A percentile compares a stretch with the other conserved stretches of the same genome.
Evolutionary conservation across 2,888 invertebrate genomes (phyloP).

Genomic region (Epistrophella euchroma): DNA sequence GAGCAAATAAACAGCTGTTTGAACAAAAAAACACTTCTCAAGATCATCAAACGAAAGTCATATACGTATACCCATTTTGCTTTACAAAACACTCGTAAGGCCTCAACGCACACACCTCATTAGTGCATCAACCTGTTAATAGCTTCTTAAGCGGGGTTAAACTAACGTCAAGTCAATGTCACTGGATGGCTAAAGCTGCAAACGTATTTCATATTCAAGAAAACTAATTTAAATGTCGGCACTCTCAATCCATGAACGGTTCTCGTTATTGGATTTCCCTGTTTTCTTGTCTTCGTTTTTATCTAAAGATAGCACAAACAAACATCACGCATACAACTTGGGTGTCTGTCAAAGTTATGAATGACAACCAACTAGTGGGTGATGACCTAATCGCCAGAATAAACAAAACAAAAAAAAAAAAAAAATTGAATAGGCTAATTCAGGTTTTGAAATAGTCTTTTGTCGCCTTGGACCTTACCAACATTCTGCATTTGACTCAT

Average conservation of each 20-base stretch:
- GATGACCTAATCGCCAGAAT: slow-evolving; percentile 64
- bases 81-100: slow-evolving; percentile 18
- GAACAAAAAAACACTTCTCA: slow-evolving; percentile 12
- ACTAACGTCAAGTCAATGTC: slow-evolving; percentile 55
- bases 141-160: slow-evolving; percentile 25
- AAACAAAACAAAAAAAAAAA: not conserved
- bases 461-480: slow-evolving; percentile 34
- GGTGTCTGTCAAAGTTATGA: slow-evolving; percentile 12
- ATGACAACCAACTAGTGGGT: slow-evolving; percentile 64
- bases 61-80: not conserved
- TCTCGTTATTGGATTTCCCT: slow-evolving; percentile 43
- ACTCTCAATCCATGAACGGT: not conserved
- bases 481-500: slow-evolving; percentile 34
- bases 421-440: slow-evolving; percentile 13
- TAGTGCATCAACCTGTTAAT: slow-evolving; percentile 66
- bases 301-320: slow-evolving; percentile 19
- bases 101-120: slow-evolving; percentile 43
- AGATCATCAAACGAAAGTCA: slow-evolving; percentile 40
- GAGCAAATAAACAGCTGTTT: slow-evolving; percentile 28
- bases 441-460: slow-evolving; percentile 23
- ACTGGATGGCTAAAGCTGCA: slow-evolving; percentile 41
- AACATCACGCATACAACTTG: not conserved
- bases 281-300: slow-evolving; percentile 39
- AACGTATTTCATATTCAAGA: slow-evolving; percentile 40
- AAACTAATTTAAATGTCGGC: slow-evolving; percentile 61